phyloP scores from a whole-genome alignment of 2,113 vertebrate species.

The Tinamus guttatus region DNA sequence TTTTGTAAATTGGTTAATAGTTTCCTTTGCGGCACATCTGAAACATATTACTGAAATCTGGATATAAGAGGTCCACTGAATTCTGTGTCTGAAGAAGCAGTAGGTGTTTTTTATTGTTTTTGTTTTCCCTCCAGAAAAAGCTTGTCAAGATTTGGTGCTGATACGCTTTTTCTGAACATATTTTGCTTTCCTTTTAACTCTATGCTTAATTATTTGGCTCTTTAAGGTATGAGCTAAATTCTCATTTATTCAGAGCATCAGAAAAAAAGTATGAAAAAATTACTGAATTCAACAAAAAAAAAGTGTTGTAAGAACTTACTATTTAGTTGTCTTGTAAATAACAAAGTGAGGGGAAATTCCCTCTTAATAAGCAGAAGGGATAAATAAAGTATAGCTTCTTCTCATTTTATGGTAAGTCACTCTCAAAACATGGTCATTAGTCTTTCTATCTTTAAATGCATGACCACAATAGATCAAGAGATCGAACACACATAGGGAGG shows the following conservation, averaged over 20 bases:
- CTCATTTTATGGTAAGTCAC: neutral
- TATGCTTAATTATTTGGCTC: neutral
- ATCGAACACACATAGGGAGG: neutral
- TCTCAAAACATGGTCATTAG: rapidly evolving
- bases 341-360: neutral
- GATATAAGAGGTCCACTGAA: neutral
- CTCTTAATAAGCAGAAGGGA: neutral
- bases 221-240: neutral
- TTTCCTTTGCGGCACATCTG: neutral
- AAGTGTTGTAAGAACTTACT: neutral
- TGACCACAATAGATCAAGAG: neutral
- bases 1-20: neutral
- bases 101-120: neutral
- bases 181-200: neutral
- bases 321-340: neutral
- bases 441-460: neutral
- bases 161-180: neutral
- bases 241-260: neutral
- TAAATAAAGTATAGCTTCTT: neutral
- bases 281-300: neutral
- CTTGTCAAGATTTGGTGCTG: neutral
- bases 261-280: neutral
- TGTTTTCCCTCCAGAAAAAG: rapidly evolving
- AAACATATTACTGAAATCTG: neutral
- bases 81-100: neutral